These are phyloP conservation scores for Diabrotica undecimpunctata DNA, from an alignment of 1,140 invertebrate genomes.

Conservation along the genomic window DNA sequence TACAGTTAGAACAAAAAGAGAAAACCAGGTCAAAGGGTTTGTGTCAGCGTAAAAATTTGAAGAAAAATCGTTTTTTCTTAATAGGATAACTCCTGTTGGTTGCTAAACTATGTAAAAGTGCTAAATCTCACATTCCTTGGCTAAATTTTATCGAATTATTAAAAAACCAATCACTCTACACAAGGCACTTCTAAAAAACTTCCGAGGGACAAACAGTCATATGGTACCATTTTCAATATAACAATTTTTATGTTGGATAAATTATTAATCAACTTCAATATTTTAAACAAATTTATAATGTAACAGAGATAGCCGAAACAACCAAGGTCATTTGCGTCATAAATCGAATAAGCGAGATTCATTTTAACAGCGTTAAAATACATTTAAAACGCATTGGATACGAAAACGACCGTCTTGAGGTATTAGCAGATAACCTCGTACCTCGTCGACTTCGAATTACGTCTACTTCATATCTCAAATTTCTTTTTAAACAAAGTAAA, in stretches of 20 bases:
- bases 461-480: too few species aligned
- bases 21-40: slow-evolving; percentile 16
- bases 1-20: slow-evolving; percentile 17
- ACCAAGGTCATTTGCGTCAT: neutral
- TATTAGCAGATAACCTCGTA: too few species aligned
- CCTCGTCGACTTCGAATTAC: too few species aligned
- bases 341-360: neutral
- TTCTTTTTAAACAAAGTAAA: too few species aligned
- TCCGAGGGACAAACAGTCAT: slow-evolving; percentile 11
- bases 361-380: too few species aligned
- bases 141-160: slow-evolving; percentile 12
- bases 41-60: slow-evolving; percentile 17
- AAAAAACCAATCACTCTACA: slow-evolving; percentile 18
- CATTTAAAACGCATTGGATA: too few species aligned
- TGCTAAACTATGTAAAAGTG: slow-evolving; percentile 14
- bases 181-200: slow-evolving; percentile 25
- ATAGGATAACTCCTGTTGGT: too few species aligned
- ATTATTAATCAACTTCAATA: too few species aligned
- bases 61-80: too few species aligned
- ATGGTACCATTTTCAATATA: neutral
- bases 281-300: too few species aligned
- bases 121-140: slow-evolving; percentile 18
- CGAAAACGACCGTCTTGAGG: too few species aligned
- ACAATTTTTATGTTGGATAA: too few species aligned
- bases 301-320: neutral